phyloP scores from a whole-genome alignment of 92 coral and sea anemone species.

The Zoanthus gigantus region DNA sequence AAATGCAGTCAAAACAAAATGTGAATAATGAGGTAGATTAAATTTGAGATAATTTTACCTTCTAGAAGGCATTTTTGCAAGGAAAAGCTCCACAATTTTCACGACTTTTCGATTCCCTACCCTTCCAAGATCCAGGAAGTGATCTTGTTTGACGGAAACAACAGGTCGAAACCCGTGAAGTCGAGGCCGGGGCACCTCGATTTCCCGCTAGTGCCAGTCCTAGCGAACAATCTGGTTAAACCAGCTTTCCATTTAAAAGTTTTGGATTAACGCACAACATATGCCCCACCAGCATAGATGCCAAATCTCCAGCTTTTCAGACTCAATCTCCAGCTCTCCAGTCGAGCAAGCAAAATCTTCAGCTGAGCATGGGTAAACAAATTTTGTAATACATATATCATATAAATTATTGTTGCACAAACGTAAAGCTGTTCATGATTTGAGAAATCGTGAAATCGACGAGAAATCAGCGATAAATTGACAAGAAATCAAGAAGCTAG shows the following conservation, averaged over 20 bases:
- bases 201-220: conserved; percentile 52
- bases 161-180: conserved; percentile 26
- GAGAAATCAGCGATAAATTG: conserved; percentile 5
- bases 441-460: conserved; percentile 30
- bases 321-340: too few species aligned
- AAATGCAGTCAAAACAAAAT: neutral
- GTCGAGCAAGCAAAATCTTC: too few species aligned
- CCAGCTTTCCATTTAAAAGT: too few species aligned
- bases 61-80: conserved; percentile 85
- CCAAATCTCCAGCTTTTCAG: conserved; percentile 30
- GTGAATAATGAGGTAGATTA: neutral
- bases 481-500: conserved; percentile 24
- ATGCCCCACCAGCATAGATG: neutral
- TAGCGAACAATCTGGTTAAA: too few species aligned
- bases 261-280: too few species aligned
- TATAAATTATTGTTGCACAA: conserved; percentile 43
- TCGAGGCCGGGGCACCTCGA: conserved; percentile 55
- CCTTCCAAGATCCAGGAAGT: conserved; percentile 54
- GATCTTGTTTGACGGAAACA: conserved; percentile 57
- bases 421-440: conserved; percentile 21
- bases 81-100: conserved; percentile 47
- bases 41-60: conserved; percentile 57
- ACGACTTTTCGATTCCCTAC: conserved; percentile 19
- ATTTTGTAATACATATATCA: conserved; percentile 34
- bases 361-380: conserved; percentile 15